Conservation (phyloP, 37 sponge, comb jelly and placozoan species). For the Ephydatia muelleri region DNA sequence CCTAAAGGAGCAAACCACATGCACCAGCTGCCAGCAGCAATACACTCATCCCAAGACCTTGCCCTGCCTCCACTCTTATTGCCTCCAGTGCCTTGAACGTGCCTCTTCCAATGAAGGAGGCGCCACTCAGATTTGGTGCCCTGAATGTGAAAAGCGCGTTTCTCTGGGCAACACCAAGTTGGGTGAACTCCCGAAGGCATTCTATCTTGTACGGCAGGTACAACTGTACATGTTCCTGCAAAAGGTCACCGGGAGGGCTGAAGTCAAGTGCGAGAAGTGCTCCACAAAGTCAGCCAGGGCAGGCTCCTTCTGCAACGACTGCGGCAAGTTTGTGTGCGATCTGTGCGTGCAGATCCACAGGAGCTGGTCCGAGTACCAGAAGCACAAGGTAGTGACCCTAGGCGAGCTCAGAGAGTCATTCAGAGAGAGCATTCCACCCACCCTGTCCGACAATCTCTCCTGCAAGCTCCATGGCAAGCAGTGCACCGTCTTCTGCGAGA, state of each 20-base stretch:
- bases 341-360: slow-evolving; percentile 9
- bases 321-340: slow-evolving; percentile 22
- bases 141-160: slow-evolving; percentile 29
- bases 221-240: slow-evolving; percentile 34
- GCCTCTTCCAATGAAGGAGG: background rate
- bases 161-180: background rate
- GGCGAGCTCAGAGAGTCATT: slow-evolving; percentile 24
- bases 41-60: slow-evolving; percentile 61
- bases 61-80: slow-evolving; percentile 63
- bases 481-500: slow-evolving; percentile 50
- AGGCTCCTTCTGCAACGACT: slow-evolving; percentile 13
- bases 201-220: slow-evolving; percentile 27
- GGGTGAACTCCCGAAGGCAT: slow-evolving; percentile 27
- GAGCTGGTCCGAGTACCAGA: slow-evolving; percentile 55
- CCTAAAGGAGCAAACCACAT: slow-evolving; percentile 17
- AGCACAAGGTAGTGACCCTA: slow-evolving; percentile 38
- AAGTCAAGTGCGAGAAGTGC: slow-evolving; percentile 12
- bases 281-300: background rate
- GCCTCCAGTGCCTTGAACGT: slow-evolving; percentile 31
- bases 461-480: slow-evolving; percentile 39
- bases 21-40: slow-evolving; percentile 35
- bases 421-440: slow-evolving; percentile 6
- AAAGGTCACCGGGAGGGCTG: slow-evolving; percentile 33
- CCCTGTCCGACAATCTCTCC: background rate
- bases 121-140: slow-evolving; percentile 24